These are phyloP conservation scores for Callyntrura guangdongensis DNA, from an alignment of 2,888 invertebrate species.

Conservation along the genomic window DNA sequence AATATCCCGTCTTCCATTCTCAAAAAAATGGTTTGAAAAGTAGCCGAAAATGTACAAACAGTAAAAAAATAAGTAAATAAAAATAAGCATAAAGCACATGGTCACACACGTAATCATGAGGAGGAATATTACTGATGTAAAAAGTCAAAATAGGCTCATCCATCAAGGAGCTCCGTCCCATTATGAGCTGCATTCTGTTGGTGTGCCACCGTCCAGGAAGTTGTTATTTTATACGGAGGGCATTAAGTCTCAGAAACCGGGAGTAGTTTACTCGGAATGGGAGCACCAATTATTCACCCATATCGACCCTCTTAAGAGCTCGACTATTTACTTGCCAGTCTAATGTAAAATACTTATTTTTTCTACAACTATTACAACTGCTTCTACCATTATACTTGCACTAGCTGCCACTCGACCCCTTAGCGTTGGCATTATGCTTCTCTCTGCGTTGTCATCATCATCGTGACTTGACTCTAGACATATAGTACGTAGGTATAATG, in stretches of 20 bases:
- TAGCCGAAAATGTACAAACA: background rate
- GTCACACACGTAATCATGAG: background rate
- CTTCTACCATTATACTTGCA: background rate
- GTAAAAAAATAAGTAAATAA: slow-evolving; percentile 1
- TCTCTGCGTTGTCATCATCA: slow-evolving; percentile 16
- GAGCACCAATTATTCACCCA: slow-evolving; percentile 79
- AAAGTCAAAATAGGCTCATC: slow-evolving; percentile 76
- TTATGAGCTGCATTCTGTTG: slow-evolving; percentile 75
- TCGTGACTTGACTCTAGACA: slow-evolving; percentile 19
- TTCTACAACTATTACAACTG: slow-evolving; percentile 5
- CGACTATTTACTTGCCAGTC: slow-evolving; percentile 65
- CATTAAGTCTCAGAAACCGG: slow-evolving; percentile 76
- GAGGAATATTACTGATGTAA: slow-evolving; percentile 62
- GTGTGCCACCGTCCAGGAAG: slow-evolving; percentile 78
- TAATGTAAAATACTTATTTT: slow-evolving; percentile 67
- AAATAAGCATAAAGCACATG: slow-evolving; percentile 7
- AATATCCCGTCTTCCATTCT: no score
- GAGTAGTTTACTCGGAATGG: slow-evolving; percentile 78
- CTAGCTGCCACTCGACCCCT: slow-evolving; percentile 16
- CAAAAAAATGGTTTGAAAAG: background rate
- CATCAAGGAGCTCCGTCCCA: slow-evolving; percentile 71
- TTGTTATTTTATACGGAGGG: slow-evolving; percentile 76
- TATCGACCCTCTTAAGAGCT: slow-evolving; percentile 77
- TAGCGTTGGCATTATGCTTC: slow-evolving; percentile 46
- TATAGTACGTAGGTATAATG: slow-evolving; percentile 12